Evolutionary conservation across 2,113 vertebrate genomes (phyloP), one percentile per base, ranked within the genome.

Genomic region (Neodontobutis hainanensis): DNA sequence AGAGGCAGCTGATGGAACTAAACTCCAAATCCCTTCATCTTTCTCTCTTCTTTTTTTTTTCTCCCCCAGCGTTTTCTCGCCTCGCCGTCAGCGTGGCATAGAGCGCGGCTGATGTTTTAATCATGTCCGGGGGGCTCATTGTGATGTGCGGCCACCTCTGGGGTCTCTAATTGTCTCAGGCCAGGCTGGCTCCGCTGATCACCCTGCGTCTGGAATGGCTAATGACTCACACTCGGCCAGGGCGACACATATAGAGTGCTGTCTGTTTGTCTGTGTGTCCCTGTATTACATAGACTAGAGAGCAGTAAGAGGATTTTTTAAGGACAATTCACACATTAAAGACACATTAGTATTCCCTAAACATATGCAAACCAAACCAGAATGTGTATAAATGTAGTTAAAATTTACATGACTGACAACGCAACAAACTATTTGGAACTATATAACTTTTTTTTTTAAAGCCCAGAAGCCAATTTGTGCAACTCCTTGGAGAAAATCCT

Each of bases 161-260:
- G 19, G 81, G 84, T 89, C 87, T 89, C 89, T 91, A 90, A 91
- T 91, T 91, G 89, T 91, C 87, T 89, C 88, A 79, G 89, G 73
- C 85, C 89, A 87, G 87, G 68, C 85, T 78, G 87, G 80, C 86
- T 87, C 89, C 69, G 81, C 82, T 89, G 89, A 90, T 89, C 88
- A 88, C 85, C 87, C 85, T 83, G 75, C 83, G 88, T 89, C 88
- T 87, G 86, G 90, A 90, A 91, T 91, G 85, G 88, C 80, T 90
- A 91, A 91, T 91, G 85, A 89, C 85, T 89, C 87, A 53, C 66
- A 16, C 19, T 27, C 19, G 19, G 19, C 19, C 19, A 27, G 19
- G 19, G 79, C 45, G 61, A 84, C 77, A 70, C 40, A 67, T 65
- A 71, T 59, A 59, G 65, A 59, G 73, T 75, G 44, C 44, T 70